A percentile compares a stretch with the other conserved stretches of the same genome.
phyloP scores from a whole-genome alignment of 2,113 vertebrate genomes.

The Stercorarius parasiticus region DNA sequence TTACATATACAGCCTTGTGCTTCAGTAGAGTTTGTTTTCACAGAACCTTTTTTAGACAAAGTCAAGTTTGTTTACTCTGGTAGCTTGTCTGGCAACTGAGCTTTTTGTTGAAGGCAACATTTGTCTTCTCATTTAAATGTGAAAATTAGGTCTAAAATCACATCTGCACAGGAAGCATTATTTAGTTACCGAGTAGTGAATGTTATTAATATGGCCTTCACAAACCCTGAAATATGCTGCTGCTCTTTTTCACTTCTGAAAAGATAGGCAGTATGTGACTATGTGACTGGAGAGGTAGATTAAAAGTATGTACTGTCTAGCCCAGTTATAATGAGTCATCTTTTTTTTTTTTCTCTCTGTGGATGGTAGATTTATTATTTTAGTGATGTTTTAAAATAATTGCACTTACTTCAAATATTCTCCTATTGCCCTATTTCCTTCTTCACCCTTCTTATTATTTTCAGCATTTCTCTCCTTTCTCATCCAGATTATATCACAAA shows the following conservation, averaged over 20 bases:
- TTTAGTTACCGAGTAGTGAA: background rate
- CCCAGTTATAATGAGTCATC: background rate
- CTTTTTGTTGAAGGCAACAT: background rate
- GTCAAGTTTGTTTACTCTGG: background rate
- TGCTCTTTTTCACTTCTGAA: slow-evolving; percentile 19
- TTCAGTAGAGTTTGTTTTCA: background rate
- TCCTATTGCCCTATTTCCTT: background rate
- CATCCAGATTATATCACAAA: background rate
- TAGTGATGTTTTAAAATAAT: background rate
- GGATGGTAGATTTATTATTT: background rate
- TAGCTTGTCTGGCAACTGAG: background rate
- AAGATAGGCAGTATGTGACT: background rate
- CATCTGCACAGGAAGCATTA: background rate
- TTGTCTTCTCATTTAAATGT: slow-evolving; percentile 5
- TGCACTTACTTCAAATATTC: background rate
- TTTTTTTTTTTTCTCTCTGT: background rate
- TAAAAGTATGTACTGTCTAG: background rate
- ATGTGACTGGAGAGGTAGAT: background rate
- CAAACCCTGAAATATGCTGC: background rate
- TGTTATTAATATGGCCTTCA: slow-evolving; percentile 7
- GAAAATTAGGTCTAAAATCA: slow-evolving; percentile 16
- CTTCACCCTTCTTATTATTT: background rate
- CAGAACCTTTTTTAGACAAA: background rate
- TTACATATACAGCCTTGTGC: background rate
- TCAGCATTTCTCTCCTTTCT: background rate